A percentile compares a stretch with the other conserved stretches of the same genome.
These are phyloP conservation scores for Prunella strophiata DNA, from an alignment of 2,797 vertebrate genomes.

Conservation along the genomic window DNA sequence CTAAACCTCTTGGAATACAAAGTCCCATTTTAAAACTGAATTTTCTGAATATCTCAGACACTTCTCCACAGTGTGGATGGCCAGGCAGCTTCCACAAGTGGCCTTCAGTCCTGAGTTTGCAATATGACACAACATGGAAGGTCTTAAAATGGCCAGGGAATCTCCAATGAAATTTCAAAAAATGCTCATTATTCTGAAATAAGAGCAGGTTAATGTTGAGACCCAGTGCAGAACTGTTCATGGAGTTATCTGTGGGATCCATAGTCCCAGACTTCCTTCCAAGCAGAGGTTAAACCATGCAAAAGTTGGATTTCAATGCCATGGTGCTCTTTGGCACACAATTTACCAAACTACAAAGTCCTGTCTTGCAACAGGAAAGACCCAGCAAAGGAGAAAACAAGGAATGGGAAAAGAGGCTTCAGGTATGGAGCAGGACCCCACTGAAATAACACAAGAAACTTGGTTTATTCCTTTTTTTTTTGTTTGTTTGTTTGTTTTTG, in stretches of 20 bases:
- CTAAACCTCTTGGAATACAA: background rate
- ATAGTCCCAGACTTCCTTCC: background rate
- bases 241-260: background rate
- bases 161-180: background rate
- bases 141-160: background rate
- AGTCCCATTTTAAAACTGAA: background rate
- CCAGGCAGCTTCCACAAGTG: rapidly evolving
- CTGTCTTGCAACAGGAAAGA: background rate
- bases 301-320: background rate
- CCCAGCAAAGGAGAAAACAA: background rate
- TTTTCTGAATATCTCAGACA: background rate
- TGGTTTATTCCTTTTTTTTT: background rate
- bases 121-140: rapidly evolving
- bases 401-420: background rate
- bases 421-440: rapidly evolving
- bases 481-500: too few species aligned
- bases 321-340: rapidly evolving
- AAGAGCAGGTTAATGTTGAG: background rate
- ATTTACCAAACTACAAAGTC: background rate
- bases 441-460: background rate
- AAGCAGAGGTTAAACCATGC: background rate
- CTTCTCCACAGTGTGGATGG: too few species aligned
- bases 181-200: background rate
- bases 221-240: background rate
- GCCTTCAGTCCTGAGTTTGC: background rate